A percentile compares a stretch with the other conserved stretches of the same genome.
Evolutionary conservation across 2,797 vertebrate species (phyloP).

Genomic region (Halcyon chelicuti): DNA sequence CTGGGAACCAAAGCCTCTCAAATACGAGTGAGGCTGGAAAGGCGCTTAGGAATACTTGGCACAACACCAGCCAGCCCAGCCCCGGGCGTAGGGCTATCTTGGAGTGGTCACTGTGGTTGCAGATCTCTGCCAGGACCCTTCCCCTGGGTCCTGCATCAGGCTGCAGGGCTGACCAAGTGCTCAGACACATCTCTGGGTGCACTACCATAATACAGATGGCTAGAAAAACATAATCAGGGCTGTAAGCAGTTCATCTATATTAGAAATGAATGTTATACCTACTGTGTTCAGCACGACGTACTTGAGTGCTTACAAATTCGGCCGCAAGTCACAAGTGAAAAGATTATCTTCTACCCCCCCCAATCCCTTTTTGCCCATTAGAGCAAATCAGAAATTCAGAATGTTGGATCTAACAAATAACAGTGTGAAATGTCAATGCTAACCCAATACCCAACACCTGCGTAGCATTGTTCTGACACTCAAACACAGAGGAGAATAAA

Average conservation of each 20-base stretch:
- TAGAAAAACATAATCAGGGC: not conserved
- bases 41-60: not conserved
- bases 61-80: not conserved
- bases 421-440: not conserved
- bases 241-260: not conserved
- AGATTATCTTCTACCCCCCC: not conserved
- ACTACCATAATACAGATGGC: too few relatives aligned
- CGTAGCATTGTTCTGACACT: not conserved
- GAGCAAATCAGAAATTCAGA: not conserved
- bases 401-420: not conserved
- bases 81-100: too few relatives aligned
- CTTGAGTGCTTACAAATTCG: not conserved
- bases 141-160: not conserved
- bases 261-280: not conserved
- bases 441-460: not conserved
- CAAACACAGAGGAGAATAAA: not conserved
- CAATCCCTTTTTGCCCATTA: not conserved
- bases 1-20: not conserved
- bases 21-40: accelerated
- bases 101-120: not conserved
- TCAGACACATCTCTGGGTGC: too few relatives aligned
- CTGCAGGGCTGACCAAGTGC: not conserved
- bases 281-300: not conserved
- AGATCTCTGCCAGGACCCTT: not conserved
- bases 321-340: not conserved